Percentiles rank a stretch among this genome's conserved stretches.
phyloP scores from a whole-genome alignment of 1,140 invertebrate genomes.

The Neotoxoptera formosana region DNA sequence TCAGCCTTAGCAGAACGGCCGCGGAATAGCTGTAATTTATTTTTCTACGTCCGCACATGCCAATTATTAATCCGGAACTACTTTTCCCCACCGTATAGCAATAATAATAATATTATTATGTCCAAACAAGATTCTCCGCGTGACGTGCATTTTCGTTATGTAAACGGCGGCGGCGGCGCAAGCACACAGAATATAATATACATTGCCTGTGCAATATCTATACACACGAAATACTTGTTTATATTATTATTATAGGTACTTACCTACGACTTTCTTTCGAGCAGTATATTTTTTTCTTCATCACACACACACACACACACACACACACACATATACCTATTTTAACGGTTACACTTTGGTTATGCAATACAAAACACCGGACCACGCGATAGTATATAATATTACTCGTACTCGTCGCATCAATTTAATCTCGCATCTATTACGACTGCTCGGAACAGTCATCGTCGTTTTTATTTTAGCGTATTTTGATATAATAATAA shows the following conservation, averaged over 20 bases:
- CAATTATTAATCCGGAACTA: slow-evolving; percentile 19
- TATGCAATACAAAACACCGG: background rate
- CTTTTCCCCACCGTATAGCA: background rate
- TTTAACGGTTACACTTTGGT: background rate
- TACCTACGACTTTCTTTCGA: slow-evolving; percentile 26
- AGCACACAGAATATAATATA: background rate
- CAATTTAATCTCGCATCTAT: background rate
- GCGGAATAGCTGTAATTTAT: background rate
- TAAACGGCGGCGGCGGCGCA: background rate
- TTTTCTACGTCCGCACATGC: background rate
- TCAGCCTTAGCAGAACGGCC: background rate
- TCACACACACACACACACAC: background rate
- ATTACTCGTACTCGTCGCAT: background rate
- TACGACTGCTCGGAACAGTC: background rate
- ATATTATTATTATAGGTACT: background rate
- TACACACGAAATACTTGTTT: background rate
- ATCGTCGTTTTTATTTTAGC: background rate
- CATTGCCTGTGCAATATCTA: background rate
- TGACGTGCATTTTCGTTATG: slow-evolving; percentile 10
- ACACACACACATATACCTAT: background rate
- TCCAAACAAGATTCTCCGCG: background rate
- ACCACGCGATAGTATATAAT: background rate
- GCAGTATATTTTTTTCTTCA: background rate
- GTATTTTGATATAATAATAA: background rate
- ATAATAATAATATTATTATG: background rate